These are phyloP conservation scores for Acrobasis repandana DNA, from an alignment of 2,888 invertebrate species.

Conservation along the genomic window DNA sequence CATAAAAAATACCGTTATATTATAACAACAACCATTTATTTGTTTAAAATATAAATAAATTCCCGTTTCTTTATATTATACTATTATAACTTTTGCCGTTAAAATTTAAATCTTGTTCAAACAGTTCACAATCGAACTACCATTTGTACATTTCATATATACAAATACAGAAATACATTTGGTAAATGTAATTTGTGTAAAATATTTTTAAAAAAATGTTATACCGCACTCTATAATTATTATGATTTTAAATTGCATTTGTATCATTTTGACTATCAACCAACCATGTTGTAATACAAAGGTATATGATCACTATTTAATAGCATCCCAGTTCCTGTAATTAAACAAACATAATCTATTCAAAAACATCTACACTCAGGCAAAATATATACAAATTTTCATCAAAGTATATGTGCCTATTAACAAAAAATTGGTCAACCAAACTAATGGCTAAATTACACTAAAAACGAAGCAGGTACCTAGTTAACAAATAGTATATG, in stretches of 20 bases:
- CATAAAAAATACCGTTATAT: slow-evolving; percentile 42
- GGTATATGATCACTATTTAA: slow-evolving; percentile 6
- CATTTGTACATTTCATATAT: slow-evolving; percentile 12
- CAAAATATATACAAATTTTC: neutral
- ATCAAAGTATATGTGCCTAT: neutral
- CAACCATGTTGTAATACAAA: neutral
- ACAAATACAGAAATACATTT: slow-evolving; percentile 11
- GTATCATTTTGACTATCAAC: slow-evolving; percentile 8
- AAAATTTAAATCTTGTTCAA: slow-evolving; percentile 25
- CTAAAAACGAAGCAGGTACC: slow-evolving; percentile 1
- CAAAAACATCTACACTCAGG: neutral
- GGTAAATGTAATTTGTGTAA: neutral
- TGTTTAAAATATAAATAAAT: slow-evolving; percentile 48
- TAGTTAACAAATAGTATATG: neutral
- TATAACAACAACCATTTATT: slow-evolving; percentile 67
- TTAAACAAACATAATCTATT: slow-evolving; percentile 5
- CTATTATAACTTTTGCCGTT: slow-evolving; percentile 14
- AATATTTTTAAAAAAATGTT: neutral
- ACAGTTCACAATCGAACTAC: slow-evolving; percentile 14
- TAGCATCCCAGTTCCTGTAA: neutral
- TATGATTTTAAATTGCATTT: neutral
- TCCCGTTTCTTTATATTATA: slow-evolving; percentile 3
- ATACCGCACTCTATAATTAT: neutral
- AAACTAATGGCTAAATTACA: neutral
- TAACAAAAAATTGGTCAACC: neutral